Base-by-base conservation (phyloP, 2,113 vertebrate genomes). In the Nibea coibor region DNA sequence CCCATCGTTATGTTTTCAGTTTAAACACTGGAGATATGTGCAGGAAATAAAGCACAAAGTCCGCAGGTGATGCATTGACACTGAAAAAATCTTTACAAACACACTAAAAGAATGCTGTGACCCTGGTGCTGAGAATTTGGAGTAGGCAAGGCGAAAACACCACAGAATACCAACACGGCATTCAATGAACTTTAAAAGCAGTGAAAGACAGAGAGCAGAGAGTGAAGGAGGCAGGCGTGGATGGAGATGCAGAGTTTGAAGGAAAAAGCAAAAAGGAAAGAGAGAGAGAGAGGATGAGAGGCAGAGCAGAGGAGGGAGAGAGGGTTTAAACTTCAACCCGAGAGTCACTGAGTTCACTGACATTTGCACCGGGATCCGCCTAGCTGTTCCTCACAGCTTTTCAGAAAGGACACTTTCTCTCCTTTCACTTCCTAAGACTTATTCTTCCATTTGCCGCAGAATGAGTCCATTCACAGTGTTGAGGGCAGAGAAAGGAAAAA, bases 301-400 rank as follows among this genome's bases (percentile, higher is more conserved):
- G 75, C 20, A 81, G 59, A 71, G 70, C 56, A 47, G 70, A 77
- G 78, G 74, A 75, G 77, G 58, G 54, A 83, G 54, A 88, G 71
- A 89, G 77, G 83, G 76, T 81, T 88, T 86, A 89, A 91, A 92
- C 87, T 89, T 92, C 87, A 90, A 91, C 90, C 80, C 61, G 31
- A 11, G 86, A 93, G 86, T 92, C 90, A 90, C 80, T 26, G 87
- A 78, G 92, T 94, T 93, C 93, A 92, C 86, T 94, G 92, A 94
- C 92, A 94, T 94, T 94, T 94, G 93, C 86, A 89, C 91, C 82
- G 74, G 75, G 85, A 85, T 64, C 87, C 77, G 81, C 85, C 86
- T 88, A 14, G 83, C 80, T 80, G 80, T 75, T 88, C 79, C 87
- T 80, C 84, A 31, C 71, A 53, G 88, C 87, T 83, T 88, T 90